Evolutionary conservation across 2,888 invertebrate species (phyloP).

Genomic region (Orthosia incerta): DNA sequence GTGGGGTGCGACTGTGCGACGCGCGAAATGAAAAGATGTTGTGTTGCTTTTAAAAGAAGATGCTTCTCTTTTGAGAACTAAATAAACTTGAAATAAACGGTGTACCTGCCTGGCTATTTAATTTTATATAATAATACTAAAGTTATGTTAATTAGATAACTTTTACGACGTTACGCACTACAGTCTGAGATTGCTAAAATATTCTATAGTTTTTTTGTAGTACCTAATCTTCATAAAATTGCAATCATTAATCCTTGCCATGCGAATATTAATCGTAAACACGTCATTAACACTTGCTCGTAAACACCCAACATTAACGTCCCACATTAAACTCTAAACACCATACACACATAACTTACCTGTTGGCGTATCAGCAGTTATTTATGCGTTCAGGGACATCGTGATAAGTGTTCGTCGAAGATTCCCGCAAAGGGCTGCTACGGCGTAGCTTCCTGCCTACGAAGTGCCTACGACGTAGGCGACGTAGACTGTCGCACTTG

Average conservation of each 20-base stretch:
- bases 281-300: slow-evolving; percentile 12
- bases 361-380: slow-evolving; percentile 61
- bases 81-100: neutral
- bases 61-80: neutral
- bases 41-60: neutral
- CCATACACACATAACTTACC: slow-evolving; percentile 57
- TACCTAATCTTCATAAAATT: neutral
- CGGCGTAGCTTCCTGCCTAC: slow-evolving; percentile 67
- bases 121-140: neutral
- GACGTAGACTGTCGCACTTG: slow-evolving; percentile 40
- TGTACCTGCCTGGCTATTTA: neutral
- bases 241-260: no score
- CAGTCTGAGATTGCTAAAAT: neutral
- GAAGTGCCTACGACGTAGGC: slow-evolving; percentile 55
- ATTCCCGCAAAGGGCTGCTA: slow-evolving; percentile 61
- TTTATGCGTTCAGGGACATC: slow-evolving; percentile 58
- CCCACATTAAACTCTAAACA: slow-evolving; percentile 45
- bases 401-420: slow-evolving; percentile 63
- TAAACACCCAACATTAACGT: slow-evolving; percentile 27
- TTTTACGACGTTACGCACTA: neutral
- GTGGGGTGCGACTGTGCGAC: slow-evolving; percentile 14
- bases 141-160: neutral
- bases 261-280: slow-evolving; percentile 1
- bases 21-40: slow-evolving; percentile 11
- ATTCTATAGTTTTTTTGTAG: neutral